These are phyloP conservation scores for Oryzias celebensis DNA, from an alignment of 2,113 vertebrate species.

Conservation along the genomic window DNA sequence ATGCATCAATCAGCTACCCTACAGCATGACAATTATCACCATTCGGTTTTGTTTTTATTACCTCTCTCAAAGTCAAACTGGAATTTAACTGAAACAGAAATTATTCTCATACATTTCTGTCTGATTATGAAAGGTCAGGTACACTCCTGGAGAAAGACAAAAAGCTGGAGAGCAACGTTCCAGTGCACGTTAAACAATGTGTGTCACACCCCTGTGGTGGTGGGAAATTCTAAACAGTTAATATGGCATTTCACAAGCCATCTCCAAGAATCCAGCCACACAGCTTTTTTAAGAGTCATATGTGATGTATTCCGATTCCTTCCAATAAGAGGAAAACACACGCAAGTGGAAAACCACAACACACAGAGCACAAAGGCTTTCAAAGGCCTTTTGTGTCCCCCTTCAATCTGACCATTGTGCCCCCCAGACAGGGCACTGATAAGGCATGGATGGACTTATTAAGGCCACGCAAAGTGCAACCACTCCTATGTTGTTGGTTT, in stretches of 20 bases:
- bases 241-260: slow-evolving; percentile 6
- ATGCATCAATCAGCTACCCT: too few relatives aligned
- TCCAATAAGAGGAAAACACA: slow-evolving; percentile 50
- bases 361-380: slow-evolving; percentile 61
- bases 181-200: too few relatives aligned
- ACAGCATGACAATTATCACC: too few relatives aligned
- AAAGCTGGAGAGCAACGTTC: too few relatives aligned
- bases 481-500: slow-evolving; percentile 24
- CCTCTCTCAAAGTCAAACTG: too few relatives aligned
- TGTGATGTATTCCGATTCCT: slow-evolving; percentile 43
- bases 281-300: slow-evolving; percentile 33
- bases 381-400: slow-evolving; percentile 64
- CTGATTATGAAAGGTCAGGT: too few relatives aligned
- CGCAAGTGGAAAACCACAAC: slow-evolving; percentile 43
- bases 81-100: too few relatives aligned
- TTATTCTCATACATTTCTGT: too few relatives aligned
- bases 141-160: too few relatives aligned
- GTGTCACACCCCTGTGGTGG: background rate
- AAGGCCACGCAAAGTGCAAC: slow-evolving; percentile 60
- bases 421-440: slow-evolving; percentile 66
- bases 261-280: background rate
- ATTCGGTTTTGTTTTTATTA: too few relatives aligned
- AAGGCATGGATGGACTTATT: slow-evolving; percentile 70
- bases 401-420: slow-evolving; percentile 71
- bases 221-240: background rate